Evolutionary conservation across 2,113 vertebrate genomes (phyloP).

Genomic region (Trogon melanurus): DNA sequence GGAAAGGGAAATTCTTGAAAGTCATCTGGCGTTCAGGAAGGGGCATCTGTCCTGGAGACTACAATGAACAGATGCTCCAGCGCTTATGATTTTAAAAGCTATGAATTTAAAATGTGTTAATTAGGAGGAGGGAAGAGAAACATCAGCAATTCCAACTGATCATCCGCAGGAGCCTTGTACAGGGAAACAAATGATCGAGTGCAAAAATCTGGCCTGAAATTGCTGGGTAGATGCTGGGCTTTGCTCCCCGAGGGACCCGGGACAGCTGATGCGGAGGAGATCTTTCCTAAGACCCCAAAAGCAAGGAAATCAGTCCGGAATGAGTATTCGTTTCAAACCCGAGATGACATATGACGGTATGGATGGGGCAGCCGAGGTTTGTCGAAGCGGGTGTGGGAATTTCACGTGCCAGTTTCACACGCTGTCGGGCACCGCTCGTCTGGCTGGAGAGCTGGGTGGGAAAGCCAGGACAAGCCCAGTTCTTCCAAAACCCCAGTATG

Average conservation of each 20-base stretch:
- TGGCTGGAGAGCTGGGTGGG: neutral
- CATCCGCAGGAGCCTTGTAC: neutral
- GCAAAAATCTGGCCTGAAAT: neutral
- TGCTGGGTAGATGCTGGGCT: neutral
- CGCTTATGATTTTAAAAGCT: neutral
- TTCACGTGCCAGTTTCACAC: too few species aligned
- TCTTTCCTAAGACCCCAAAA: neutral
- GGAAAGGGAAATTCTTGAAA: neutral
- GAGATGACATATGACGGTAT: neutral
- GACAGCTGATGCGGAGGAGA: neutral
- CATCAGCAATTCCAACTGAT: neutral
- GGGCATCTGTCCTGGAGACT: neutral
- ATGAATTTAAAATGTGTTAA: neutral
- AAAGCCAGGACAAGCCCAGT: neutral
- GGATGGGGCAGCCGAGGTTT: neutral
- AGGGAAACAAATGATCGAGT: neutral
- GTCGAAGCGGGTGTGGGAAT: rapidly evolving
- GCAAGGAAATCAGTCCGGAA: neutral
- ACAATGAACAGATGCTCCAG: neutral
- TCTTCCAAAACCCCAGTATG: neutral
- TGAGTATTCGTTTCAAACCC: too few species aligned
- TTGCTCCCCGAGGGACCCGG: neutral
- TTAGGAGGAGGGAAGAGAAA: neutral
- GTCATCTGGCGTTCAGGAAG: neutral
- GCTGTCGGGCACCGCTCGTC: rapidly evolving